Evolutionary conservation across 2,113 vertebrate genomes (phyloP).

Genomic region (Eleginops maclovinus): DNA sequence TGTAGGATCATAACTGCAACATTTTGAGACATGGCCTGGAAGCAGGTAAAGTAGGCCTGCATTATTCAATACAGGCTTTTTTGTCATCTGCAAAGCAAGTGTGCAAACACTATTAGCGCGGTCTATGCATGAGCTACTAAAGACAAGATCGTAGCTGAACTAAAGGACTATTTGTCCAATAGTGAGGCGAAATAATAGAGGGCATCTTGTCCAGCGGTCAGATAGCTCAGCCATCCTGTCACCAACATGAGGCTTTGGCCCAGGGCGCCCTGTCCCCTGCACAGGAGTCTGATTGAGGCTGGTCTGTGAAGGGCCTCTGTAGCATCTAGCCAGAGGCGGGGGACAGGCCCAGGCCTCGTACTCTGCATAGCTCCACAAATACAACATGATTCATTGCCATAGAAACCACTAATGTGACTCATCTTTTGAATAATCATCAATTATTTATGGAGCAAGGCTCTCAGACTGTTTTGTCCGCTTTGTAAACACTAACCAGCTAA

Average conservation of each 20-base stretch:
- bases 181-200: constrained; percentile 1
- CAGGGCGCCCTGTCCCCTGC: not conserved
- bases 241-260: constrained; percentile 19
- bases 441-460: constrained; percentile 74
- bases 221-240: constrained; percentile 31
- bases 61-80: not conserved
- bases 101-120: not conserved
- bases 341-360: constrained; percentile 48
- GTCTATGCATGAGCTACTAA: not conserved
- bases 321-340: constrained; percentile 41
- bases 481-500: constrained; percentile 75
- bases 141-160: constrained; percentile 1
- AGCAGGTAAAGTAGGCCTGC: not conserved
- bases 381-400: constrained; percentile 72
- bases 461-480: constrained; percentile 73
- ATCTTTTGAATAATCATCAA: constrained; percentile 80
- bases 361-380: constrained; percentile 64
- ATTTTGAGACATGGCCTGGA: not conserved
- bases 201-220: constrained; percentile 14
- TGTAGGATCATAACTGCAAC: not conserved
- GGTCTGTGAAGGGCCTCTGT: constrained; percentile 43
- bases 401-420: constrained; percentile 80
- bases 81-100: not conserved
- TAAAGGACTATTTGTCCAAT: not conserved
- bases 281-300: constrained; percentile 26